phyloP scores from a whole-genome alignment of 2,113 vertebrate species.

The Cinclus mexicanus region DNA sequence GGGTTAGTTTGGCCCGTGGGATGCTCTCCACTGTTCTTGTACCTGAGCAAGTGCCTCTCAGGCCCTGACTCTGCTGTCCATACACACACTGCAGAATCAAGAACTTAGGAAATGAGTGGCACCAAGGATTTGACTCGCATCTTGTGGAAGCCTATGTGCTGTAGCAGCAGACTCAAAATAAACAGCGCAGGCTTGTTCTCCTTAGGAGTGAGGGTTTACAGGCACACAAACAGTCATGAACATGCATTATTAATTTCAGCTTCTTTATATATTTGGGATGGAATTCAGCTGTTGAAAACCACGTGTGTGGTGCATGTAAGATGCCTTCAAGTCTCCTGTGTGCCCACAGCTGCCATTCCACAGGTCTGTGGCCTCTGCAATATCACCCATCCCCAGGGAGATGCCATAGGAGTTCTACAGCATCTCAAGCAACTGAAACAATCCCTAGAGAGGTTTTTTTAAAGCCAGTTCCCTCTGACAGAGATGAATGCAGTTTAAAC shows the following conservation, averaged over 20 bases:
- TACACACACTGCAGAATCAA: background rate
- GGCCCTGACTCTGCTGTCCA: background rate
- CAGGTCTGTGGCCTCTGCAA: background rate
- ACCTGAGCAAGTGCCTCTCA: background rate
- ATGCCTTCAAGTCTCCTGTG: background rate
- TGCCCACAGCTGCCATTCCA: background rate
- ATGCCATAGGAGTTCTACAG: background rate
- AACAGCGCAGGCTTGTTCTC: background rate
- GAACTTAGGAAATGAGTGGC: background rate
- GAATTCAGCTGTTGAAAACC: background rate
- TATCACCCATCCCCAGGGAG: background rate
- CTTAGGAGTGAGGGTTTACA: background rate
- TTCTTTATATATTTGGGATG: background rate
- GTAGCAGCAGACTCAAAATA: background rate
- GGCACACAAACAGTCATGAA: background rate
- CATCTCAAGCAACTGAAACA: background rate
- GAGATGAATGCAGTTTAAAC: background rate
- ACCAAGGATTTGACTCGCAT: background rate
- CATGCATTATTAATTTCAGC: background rate
- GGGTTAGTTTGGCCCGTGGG: background rate
- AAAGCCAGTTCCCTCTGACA: background rate
- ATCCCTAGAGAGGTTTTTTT: background rate
- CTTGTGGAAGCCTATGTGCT: background rate
- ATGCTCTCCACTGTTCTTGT: background rate
- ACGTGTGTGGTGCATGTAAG: background rate